A percentile compares a stretch with the other conserved stretches of the same genome.
These are phyloP conservation scores for Sander lucioperca DNA, from an alignment of 2,113 vertebrate genomes.

Conservation along the genomic window DNA sequence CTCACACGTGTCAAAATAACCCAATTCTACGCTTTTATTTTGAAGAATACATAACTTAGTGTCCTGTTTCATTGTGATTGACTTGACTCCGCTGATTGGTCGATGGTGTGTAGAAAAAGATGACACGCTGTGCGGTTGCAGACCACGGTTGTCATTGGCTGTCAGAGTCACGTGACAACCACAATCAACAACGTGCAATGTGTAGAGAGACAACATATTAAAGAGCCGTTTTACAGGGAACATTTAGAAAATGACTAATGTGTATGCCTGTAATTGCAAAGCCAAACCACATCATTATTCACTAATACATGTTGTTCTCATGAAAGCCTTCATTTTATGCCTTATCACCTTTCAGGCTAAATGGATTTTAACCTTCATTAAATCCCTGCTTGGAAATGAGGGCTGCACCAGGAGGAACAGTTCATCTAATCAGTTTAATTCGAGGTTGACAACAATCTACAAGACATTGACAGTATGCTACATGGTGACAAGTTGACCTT, in stretches of 20 bases:
- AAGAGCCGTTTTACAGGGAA: background rate
- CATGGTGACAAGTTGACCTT: background rate
- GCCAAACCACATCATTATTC: background rate
- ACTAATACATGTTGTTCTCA: background rate
- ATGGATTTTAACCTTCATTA: background rate
- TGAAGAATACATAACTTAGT: rapidly evolving
- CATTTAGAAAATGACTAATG: background rate
- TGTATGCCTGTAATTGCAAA: background rate
- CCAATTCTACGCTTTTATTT: constrained; percentile 50
- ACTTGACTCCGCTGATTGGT: constrained; percentile 19
- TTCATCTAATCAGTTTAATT: background rate
- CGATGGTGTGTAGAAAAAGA: constrained; percentile 42
- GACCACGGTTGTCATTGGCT: constrained; percentile 60
- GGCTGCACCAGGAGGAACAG: background rate
- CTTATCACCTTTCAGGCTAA: background rate
- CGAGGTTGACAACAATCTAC: background rate
- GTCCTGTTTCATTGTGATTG: background rate
- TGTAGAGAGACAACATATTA: no score
- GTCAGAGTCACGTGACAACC: constrained; percentile 65
- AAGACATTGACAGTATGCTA: background rate
- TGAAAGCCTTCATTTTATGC: background rate
- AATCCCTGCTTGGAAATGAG: background rate
- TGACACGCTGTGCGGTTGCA: constrained; percentile 49
- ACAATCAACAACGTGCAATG: constrained; percentile 57
- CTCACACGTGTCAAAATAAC: background rate